Percentiles rank a stretch among this genome's conserved stretches.
Evolutionary conservation across 2,113 vertebrate species (phyloP).

Genomic region (Vulpes ferrilata): DNA sequence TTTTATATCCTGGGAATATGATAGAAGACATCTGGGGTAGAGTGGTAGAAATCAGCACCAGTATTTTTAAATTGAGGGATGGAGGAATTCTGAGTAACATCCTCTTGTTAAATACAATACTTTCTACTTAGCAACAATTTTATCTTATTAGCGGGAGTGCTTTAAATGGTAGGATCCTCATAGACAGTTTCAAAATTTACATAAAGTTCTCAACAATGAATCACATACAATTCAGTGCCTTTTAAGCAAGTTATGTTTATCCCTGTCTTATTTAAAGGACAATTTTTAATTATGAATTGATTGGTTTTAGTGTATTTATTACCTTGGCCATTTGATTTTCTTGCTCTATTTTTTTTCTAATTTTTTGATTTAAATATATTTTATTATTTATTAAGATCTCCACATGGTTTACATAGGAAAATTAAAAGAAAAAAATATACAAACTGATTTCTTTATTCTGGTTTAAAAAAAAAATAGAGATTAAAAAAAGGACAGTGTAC

Average conservation of each 20-base stretch:
- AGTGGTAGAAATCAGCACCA: not conserved
- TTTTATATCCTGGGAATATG: not conserved
- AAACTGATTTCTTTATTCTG: not conserved
- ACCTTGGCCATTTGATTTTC: not conserved
- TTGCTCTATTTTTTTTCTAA: not conserved
- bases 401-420: not conserved
- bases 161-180: not conserved
- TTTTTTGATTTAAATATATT: not conserved
- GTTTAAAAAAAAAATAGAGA: not conserved
- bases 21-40: not conserved
- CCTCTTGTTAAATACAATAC: not conserved
- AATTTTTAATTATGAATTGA: not conserved
- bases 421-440: not conserved
- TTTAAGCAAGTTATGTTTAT: not conserved
- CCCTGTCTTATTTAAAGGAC: not conserved
- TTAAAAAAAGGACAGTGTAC: not conserved
- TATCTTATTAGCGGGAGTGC: not conserved
- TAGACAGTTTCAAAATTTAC: not conserved
- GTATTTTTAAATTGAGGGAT: not conserved
- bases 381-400: not conserved
- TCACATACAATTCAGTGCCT: not conserved
- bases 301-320: not conserved
- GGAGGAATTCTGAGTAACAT: not conserved
- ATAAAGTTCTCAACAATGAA: not conserved
- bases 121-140: not conserved